Base-by-base conservation (phyloP, 2,888 invertebrate species). In the Acleris holmiana region DNA sequence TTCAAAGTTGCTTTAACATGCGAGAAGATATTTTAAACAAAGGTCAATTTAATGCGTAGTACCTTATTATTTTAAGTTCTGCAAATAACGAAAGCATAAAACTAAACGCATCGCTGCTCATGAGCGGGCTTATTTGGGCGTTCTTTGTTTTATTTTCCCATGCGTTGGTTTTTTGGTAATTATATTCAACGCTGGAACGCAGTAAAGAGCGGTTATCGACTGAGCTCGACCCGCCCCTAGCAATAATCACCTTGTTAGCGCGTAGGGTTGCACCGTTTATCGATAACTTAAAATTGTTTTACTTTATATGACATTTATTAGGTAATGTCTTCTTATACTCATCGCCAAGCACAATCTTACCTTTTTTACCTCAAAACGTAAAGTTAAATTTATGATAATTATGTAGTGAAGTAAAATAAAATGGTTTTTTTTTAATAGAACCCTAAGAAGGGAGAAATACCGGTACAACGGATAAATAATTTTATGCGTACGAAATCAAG, bases 161-260 rank as follows among this genome's bases (percentile, higher is more conserved):
- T 84, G 81, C 79, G 77, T 80, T 80, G 76, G 73, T 82, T 83
- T 82, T 73, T 67, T 75, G 76, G 77, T 82, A 85, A 86, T 86
- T 83, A 80, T 79, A 77, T 82, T 80, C 79, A 77, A 76, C 77
- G 76, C 77, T 81, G 79, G 74, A 73, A 76, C 74, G 75, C 72
- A 73, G 71, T 77, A 78, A 79, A 79, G 77, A 82, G 82, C 74
- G 74, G 81, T 83, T 85, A 85, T 82, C 79, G 85, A 83, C 79
- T 81, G 75, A 77, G 74, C 72, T 75, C 67, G 79, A 76, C 79
- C 80, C 85, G 83, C 85, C 88, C 79, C 75, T 74, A 73, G 77
- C 84, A 79, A 82, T 87, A 85, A 88, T 86, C 84, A 80, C 81
- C 82, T 86, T 80, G 82, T 86, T 87, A 83, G 72, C 70, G 68